Conservation (phyloP, 1,140 invertebrate genomes). For the Drosophila oshimai region DNA sequence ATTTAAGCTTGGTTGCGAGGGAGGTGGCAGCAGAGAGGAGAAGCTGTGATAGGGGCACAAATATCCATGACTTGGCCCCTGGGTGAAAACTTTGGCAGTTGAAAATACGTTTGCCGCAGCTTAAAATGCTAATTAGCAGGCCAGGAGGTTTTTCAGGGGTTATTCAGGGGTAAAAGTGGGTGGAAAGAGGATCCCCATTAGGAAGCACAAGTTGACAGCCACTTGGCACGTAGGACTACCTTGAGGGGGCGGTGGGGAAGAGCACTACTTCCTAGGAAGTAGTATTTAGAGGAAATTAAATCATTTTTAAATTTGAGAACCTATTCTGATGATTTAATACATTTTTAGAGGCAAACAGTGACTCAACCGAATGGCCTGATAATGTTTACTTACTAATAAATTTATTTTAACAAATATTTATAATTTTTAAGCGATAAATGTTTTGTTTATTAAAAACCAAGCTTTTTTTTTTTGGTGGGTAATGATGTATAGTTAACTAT, state of each 20-base stretch:
- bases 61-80: constrained; percentile 28
- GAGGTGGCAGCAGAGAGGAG: neutral
- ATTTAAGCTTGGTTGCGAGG: constrained; percentile 18
- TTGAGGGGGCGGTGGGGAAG: neutral
- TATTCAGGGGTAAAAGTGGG: neutral
- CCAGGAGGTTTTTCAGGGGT: neutral
- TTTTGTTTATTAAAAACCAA: no score
- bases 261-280: neutral
- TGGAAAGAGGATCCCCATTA: neutral
- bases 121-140: constrained; percentile 62
- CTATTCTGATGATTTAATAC: no score
- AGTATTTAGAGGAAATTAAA: neutral
- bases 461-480: no score
- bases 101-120: constrained; percentile 48
- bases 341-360: no score
- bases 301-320: neutral
- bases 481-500: no score
- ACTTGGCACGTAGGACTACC: constrained; percentile 48
- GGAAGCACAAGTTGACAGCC: constrained; percentile 17
- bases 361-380: no score
- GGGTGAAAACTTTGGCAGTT: constrained; percentile 31
- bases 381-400: no score
- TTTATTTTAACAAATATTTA: no score
- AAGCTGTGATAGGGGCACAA: neutral
- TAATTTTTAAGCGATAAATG: no score